phyloP scores from a whole-genome alignment of 2,797 vertebrate genomes.

The Rhinella marina region DNA sequence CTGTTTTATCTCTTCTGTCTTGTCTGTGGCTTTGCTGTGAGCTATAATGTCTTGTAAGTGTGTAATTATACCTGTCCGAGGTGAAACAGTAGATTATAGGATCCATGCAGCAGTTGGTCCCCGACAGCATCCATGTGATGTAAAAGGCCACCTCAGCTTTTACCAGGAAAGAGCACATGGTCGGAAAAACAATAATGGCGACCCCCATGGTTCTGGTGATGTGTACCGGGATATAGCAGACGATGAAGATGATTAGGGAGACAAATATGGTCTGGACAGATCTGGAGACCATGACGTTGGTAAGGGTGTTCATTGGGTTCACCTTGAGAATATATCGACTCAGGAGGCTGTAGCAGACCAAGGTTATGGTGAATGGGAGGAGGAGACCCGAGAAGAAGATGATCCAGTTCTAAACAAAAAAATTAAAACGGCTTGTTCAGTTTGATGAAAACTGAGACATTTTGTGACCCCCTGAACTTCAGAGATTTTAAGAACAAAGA shows the following conservation, averaged over 20 bases:
- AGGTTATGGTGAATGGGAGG: constrained; percentile 69
- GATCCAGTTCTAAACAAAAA: constrained; percentile 72
- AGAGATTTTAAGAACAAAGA: constrained; percentile 68
- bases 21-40: neutral
- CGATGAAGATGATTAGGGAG: constrained; percentile 72
- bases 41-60: too few relatives aligned
- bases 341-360: constrained; percentile 70
- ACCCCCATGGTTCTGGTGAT: constrained; percentile 68
- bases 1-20: neutral
- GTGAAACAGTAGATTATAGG: constrained; percentile 73
- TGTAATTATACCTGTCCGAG: constrained; percentile 66
- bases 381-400: constrained; percentile 69
- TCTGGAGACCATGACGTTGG: constrained; percentile 70
- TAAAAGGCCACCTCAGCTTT: constrained; percentile 69
- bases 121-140: constrained; percentile 68
- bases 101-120: constrained; percentile 75
- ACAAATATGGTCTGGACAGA: constrained; percentile 72
- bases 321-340: constrained; percentile 68
- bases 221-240: constrained; percentile 76
- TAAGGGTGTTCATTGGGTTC: constrained; percentile 67
- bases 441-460: constrained; percentile 75
- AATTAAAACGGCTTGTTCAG: constrained; percentile 53
- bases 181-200: constrained; percentile 64
- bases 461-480: constrained; percentile 60
- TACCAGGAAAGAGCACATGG: constrained; percentile 62